A percentile compares a stretch with the other conserved stretches of the same genome.
phyloP scores from a whole-genome alignment of 2,113 vertebrate species.

The Phycodurus eques region DNA sequence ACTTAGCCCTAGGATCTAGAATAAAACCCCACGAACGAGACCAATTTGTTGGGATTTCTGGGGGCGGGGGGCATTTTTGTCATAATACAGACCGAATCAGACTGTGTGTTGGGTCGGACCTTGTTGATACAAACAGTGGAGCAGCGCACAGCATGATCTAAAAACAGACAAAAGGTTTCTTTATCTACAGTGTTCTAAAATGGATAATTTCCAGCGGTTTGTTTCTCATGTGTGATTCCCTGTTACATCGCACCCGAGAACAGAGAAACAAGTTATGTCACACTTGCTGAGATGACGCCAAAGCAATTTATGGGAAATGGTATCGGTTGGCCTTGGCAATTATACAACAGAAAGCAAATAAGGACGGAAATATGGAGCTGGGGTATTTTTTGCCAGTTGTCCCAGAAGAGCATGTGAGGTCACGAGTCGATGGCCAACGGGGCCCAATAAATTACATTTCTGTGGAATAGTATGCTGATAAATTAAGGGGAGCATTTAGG shows the following conservation, averaged over 20 bases:
- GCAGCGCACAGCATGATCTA: slow-evolving; percentile 24
- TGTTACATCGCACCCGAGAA: not conserved
- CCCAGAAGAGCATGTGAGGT: no score
- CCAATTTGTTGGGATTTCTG: not conserved
- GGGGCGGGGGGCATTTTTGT: not conserved
- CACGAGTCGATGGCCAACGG: no score
- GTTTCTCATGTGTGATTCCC: not conserved
- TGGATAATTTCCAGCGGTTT: not conserved
- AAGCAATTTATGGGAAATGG: not conserved
- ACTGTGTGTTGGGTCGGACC: not conserved
- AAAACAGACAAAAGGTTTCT: slow-evolving; percentile 41
- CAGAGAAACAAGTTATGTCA: slow-evolving; percentile 3
- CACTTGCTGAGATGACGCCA: not conserved
- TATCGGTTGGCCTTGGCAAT: not conserved
- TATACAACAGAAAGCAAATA: not conserved
- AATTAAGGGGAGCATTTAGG: not conserved
- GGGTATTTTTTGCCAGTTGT: no score
- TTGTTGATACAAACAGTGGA: slow-evolving; percentile 39
- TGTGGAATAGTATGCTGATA: not conserved
- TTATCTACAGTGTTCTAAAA: not conserved
- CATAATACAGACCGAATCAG: not conserved
- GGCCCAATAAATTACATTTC: no score
- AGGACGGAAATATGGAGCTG: no score
- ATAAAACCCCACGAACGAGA: not conserved
- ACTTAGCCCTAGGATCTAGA: not conserved